Evolutionary conservation across 2,797 vertebrate genomes (phyloP), one percentile per base, ranked within the genome.

Genomic region (Hemitrygon akajei): DNA sequence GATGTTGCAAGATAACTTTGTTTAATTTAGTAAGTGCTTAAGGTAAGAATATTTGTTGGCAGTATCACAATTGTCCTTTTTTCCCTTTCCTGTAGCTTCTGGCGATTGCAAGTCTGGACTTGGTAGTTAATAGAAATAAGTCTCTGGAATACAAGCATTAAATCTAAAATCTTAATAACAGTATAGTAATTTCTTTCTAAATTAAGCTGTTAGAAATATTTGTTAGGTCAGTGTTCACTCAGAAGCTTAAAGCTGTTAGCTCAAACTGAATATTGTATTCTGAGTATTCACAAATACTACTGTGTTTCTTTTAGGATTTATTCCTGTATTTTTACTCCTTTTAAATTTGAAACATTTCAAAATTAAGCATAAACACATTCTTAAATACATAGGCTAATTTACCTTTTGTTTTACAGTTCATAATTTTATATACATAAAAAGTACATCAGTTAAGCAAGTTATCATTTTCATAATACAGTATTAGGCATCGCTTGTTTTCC

Each of bases 61-160:
- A n/a, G 86, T 69, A 66, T 69, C 14, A 89, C 20, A 86, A 89
- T 66, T 63, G 86, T 63, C 84, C 84, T 60, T 30, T 79, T 79
- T 34, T 87, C 63, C 60, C 34, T 7, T 58, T 63, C 58, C 58
- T n/a, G 84, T 27, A 63, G 58, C 14, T 14, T 20, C 58, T 66
- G 30, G 84, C 18, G 16, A 63, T 87, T 87, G 63, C 5, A 63
- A 12, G 47, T 12, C 9, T 84, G 0, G 25, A 58, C 63, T 30
- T 63, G 16, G 9, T 30, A 34, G 58, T 87, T 87, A 87, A 14
- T 87, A n/a, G 81, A 84, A 63, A 34, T 79, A 58, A 34, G 30
- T 66, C 63, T 87, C 14, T 63, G 58, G 27, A 87, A 66, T n/a
- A 6, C 14, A 3, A 87, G 18, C n/a, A 87, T 18, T 87, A 66